Base-by-base conservation (phyloP, 92 coral and sea anemone genomes). In the Bergia puertoricense region DNA sequence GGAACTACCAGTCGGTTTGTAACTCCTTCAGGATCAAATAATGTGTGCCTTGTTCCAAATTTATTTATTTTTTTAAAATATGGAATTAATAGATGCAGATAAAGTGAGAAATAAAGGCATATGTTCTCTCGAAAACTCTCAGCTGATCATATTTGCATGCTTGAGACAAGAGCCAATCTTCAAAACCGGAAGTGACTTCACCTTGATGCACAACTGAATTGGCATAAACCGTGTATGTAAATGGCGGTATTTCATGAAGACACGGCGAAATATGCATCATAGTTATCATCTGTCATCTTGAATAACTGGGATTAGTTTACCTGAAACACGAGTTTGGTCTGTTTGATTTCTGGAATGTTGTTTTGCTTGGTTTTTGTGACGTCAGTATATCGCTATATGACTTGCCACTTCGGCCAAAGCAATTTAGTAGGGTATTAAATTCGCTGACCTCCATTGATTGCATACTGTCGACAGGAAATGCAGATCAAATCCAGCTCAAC, bases 141-240 rank as follows among this genome's bases (percentile, higher is more conserved):
- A 8, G 45, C 65, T 13, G 30, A 36, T 41, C 30, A 30, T 8
- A 5, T 82, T 84, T 84, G 79, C 78, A n/a, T 84, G 57, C 6
- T 45, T 2, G 77, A 11, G 65, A 41, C 74, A 84, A 84, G 22
- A 46, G 79, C 46, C 65, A 46, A 84, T 69, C 42, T 83, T 45
- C 11, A 84, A 72, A 84, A 69, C 87, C 87, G 87, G 87, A 84
- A 84, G 78, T 69, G 77, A 74, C 14, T 67, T 83, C 6, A 44
- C 23, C 87, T 30, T 16, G 30, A 71, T 15, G 41, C 22, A 8
- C 30, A 51, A 79, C 68, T 84, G 87, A 45, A 46, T 5, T 41
- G 38, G 42, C 37, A 40, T 16, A 1, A 48, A 48, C 54, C 4
- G 8, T 8, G 8, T 57, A 62, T 18, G 30, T 8, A 42, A 18